A percentile compares a stretch with the other conserved stretches of the same genome.
Conservation (phyloP, 2,888 invertebrate species). For the Brachyptera putata region DNA sequence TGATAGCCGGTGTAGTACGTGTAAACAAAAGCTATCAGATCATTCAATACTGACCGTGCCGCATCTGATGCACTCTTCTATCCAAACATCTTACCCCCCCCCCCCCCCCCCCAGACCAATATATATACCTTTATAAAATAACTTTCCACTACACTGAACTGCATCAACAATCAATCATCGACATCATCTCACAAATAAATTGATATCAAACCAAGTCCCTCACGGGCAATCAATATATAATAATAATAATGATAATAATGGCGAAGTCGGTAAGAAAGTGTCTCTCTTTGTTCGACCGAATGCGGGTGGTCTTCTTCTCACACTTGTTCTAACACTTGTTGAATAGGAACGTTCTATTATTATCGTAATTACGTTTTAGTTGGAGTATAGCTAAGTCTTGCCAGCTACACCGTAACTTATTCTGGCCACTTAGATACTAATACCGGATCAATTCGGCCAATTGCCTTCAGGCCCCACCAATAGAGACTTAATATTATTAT, state of each 20-base stretch:
- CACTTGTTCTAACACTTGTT: constrained; percentile 11
- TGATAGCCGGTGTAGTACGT: too few species aligned
- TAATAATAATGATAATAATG: too few species aligned
- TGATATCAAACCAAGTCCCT: neutral
- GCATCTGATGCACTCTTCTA: too few species aligned
- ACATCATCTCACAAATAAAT: neutral
- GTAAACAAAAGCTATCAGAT: too few species aligned
- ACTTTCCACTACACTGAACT: neutral
- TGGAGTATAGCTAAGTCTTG: too few species aligned
- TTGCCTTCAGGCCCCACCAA: constrained; percentile 9
- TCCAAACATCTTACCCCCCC: too few species aligned
- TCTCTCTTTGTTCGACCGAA: neutral
- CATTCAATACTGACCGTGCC: too few species aligned
- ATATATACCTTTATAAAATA: neutral
- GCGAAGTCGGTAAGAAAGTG: neutral
- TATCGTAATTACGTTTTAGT: constrained; percentile 1
- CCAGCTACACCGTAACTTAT: neutral
- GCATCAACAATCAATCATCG: constrained; percentile 1
- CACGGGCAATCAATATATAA: constrained; percentile 6
- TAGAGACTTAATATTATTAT: too few species aligned
- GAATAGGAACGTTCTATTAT: constrained; percentile 1
- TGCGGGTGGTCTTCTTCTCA: constrained; percentile 15
- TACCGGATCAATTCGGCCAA: neutral
- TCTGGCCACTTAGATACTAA: constrained; percentile 11
- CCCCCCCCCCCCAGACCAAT: too few species aligned